These are phyloP conservation scores for Proteles cristata DNA, from an alignment of 2,113 vertebrate genomes.

Conservation along the genomic window DNA sequence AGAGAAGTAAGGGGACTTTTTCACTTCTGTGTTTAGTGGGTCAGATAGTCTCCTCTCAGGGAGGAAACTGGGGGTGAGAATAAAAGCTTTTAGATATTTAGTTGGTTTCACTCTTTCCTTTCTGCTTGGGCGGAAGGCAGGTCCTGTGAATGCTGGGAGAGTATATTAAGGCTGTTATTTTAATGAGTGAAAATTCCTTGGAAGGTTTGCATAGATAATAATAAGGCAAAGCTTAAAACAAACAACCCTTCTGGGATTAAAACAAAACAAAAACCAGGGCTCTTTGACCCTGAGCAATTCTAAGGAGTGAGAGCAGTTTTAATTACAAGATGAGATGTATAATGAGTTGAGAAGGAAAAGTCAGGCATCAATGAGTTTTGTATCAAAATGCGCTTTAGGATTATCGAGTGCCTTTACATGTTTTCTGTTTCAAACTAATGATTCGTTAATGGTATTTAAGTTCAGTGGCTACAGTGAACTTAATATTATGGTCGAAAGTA, in stretches of 20 bases:
- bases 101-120: neutral
- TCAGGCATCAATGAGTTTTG: neutral
- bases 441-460: slow-evolving; percentile 1
- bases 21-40: neutral
- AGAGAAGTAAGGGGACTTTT: neutral
- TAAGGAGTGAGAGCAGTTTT: neutral
- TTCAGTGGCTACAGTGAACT: neutral
- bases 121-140: neutral
- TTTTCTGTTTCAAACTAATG: neutral
- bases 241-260: slow-evolving; percentile 28
- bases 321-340: neutral
- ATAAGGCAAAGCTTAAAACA: slow-evolving; percentile 1
- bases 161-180: neutral
- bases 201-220: neutral
- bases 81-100: neutral
- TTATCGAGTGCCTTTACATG: neutral
- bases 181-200: slow-evolving; percentile 38
- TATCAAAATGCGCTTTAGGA: neutral
- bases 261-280: neutral
- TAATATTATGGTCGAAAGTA: slow-evolving; percentile 11
- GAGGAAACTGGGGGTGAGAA: neutral
- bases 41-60: neutral
- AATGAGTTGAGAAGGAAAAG: neutral
- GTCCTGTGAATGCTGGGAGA: neutral
- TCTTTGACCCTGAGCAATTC: neutral